Evolutionary conservation across 2,888 invertebrate genomes (phyloP).

Genomic region (Euzophera pinguis): DNA sequence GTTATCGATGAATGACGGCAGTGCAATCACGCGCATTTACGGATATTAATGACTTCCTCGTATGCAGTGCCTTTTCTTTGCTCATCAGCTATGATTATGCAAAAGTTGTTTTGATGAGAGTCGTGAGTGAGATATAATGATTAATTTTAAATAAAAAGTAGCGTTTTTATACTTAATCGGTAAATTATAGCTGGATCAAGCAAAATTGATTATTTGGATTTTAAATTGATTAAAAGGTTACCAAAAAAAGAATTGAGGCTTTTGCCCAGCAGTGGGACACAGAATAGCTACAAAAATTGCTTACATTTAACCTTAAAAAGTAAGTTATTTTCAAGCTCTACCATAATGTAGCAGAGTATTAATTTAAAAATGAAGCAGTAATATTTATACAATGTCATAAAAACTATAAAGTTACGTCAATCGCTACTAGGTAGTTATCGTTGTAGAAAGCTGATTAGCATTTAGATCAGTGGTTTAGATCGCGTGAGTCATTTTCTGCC

Average conservation of each 20-base stretch:
- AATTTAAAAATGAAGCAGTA: no score
- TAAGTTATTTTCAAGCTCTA: no score
- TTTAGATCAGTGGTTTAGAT: not conserved
- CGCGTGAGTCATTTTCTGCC: conserved; percentile 14
- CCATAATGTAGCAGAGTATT: no score
- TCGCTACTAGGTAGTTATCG: not conserved
- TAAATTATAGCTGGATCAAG: no score
- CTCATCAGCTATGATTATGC: not conserved
- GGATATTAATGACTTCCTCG: not conserved
- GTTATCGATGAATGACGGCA: not conserved
- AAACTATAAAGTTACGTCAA: not conserved
- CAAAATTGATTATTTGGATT: no score
- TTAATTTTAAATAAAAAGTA: no score
- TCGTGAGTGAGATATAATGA: not conserved
- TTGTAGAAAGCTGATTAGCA: conserved; percentile 11
- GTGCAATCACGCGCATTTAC: not conserved
- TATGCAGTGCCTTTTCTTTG: not conserved
- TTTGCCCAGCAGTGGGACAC: no score
- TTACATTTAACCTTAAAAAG: no score
- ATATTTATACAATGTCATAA: not conserved
- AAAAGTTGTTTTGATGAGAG: not conserved
- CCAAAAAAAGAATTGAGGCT: no score
- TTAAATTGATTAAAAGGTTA: no score
- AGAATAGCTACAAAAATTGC: no score
- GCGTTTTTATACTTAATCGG: no score